Evolutionary conservation across 2,113 vertebrate species (phyloP), one percentile per base, ranked within the genome.

Genomic region (Myotis yumanensis): DNA sequence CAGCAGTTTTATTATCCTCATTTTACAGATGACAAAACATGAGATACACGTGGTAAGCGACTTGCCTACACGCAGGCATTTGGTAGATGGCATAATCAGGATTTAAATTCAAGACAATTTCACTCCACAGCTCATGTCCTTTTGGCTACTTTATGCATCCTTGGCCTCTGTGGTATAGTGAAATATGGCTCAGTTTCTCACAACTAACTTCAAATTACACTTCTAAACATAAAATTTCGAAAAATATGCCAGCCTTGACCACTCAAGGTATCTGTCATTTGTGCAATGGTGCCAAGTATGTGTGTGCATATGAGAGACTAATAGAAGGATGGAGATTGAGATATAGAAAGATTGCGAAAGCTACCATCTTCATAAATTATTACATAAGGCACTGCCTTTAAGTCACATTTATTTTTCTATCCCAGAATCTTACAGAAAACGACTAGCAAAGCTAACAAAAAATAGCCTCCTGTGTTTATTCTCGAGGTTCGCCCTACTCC

Each of bases 21-120:
- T 35, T 88, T 94, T 77, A 86, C 71, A 91, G 32, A 81, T 84
- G 75, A 85, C 37, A 91, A 94, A 95, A 72, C 30, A 75, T 7
- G 89, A 68, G 51, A 80, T 35, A 52, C 84, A 83, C 68, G 66
- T 7, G 17, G 3, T 68, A 72, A 93, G 40, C 35, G 54, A 88
- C 14, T 93, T 48, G 30, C 51, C 37, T 28, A 79, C 62, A 30
- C 22, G 57, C 59, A 95, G 12, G 35, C 52, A 15, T 82, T 57
- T 85, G 48, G 40, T 77, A 28, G 28, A 51, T 64, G 54, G 85
- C 20, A 76, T 25, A 95, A 72, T n/a, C 4, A 81, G 54, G 52
- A 85, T 35, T 95, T 93, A 90, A 73, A 86, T 62, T 88, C 25
- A 82, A 71, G 59, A 43, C 12, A 89, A 4, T 85, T 71, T 84